Evolutionary conservation across 2,888 invertebrate genomes (phyloP), one percentile per base, ranked within the genome.

Genomic region (Scaptomyza flava): DNA sequence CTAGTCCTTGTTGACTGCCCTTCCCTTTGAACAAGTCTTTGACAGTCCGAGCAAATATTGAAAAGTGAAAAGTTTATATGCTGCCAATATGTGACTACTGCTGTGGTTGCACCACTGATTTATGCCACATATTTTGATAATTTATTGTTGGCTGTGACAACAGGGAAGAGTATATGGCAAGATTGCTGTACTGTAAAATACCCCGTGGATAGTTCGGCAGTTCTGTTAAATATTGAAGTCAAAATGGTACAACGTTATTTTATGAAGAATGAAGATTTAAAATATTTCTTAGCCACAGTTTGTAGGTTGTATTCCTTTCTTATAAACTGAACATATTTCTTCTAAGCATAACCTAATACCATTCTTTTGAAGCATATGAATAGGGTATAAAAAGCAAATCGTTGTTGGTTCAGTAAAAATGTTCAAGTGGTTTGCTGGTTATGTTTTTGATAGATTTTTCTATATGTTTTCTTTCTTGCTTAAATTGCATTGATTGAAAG

Each of bases 121-220:
- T 90, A 90, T 90, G 81, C 69, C 75, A 74, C 67, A 87, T 83
- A 81, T 89, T 89, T 88, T 66, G 77, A 80, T 89, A 89, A 90
- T 90, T 90, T 90, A 90, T 90, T 79, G 87, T 77, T 70, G 36
- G 48, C 20, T 41, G 41, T 2, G 11, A 41, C 50, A 47, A 48
- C 34, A 63, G 14, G 9, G 17, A 51, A 14, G n/a, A 11, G 11
- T 20, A 4, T 4, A 30, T 0, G 11, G 0, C 7, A 0, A 2
- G 11, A 12, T 5, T 34, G 33, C 6, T 6, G 8, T 41, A 63
- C 64, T 30, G 0, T 6, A 7, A 48, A 14, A 42, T 43, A 62
- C 48, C 41, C 61, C 23, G 3, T 27, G 7, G 6, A 27, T 1
- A 27, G 27, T 27, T 27, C 5, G 3, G 27, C 6, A 27, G 27